Base-by-base conservation (phyloP, 2,888 invertebrate species). In the Cristatella mucedo region DNA sequence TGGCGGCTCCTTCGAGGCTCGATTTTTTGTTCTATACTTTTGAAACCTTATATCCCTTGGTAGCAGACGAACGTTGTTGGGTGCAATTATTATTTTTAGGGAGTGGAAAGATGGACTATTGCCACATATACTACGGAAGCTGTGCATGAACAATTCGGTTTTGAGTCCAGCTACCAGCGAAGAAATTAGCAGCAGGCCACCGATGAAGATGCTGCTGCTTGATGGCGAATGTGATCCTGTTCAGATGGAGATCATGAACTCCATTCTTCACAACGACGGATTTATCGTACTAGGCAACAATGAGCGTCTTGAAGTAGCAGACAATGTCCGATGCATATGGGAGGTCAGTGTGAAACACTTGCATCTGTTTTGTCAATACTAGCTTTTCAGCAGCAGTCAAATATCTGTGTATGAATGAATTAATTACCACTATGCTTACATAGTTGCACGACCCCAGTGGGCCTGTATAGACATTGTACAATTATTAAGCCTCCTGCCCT, bases 41-140 rank as follows among this genome's bases (percentile, higher is more conserved):
- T n/a, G n/a, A n/a, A n/a, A n/a, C n/a, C n/a, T n/a, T n/a, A n/a
- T n/a, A n/a, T n/a, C n/a, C n/a, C n/a, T n/a, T n/a, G n/a, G n/a
- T n/a, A n/a, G n/a, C n/a, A n/a, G n/a, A n/a, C n/a, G n/a, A n/a
- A n/a, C n/a, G n/a, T n/a, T n/a, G n/a, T n/a, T n/a, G n/a, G n/a
- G n/a, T 32, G 13, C 9, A 9, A 21, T 9, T 5, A 13, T 30
- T 9, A 41, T n/a, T 42, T 38, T 7, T 43, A 61, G 62, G 41
- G 55, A 56, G 41, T 62, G 62, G 62, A 54, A 54, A 41, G 59
- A 59, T 41, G 62, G 62, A 9, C 46, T 62, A 39, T 43, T 61
- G 41, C 54, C 61, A 2, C 49, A 53, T 4, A 41, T 61, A 18
- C 41, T 62, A 40, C 44, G 58, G 15, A 61, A 61, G 43, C 54